Conservation (phyloP, 2,888 invertebrate species). For the Parnassius mnemosyne region DNA sequence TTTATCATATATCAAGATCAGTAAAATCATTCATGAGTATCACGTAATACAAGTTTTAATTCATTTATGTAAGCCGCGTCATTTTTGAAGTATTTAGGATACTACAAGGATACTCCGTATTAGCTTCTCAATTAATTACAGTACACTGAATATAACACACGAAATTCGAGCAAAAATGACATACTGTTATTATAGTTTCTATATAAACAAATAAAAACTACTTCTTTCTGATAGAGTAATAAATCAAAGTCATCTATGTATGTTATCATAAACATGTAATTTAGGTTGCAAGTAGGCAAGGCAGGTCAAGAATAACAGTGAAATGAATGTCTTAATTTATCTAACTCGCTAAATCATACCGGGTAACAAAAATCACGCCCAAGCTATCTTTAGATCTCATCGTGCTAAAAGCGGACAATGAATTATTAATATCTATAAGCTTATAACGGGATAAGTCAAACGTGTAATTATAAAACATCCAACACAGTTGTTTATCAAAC, state of each 20-base stretch:
- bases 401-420: slow-evolving; percentile 19
- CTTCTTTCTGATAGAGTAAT: not conserved
- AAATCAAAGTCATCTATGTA: slow-evolving; percentile 1
- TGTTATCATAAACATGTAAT: slow-evolving; percentile 5
- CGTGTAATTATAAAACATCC: slow-evolving; percentile 17
- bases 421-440: slow-evolving; percentile 15
- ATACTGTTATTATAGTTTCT: too few relatives aligned
- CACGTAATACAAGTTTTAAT: too few relatives aligned
- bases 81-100: too few relatives aligned
- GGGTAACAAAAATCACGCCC: slow-evolving; percentile 24
- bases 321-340: slow-evolving; percentile 24
- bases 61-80: too few relatives aligned
- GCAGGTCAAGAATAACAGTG: slow-evolving; percentile 15
- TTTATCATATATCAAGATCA: too few relatives aligned
- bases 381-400: slow-evolving; percentile 19
- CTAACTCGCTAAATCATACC: slow-evolving; percentile 19
- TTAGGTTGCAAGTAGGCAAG: slow-evolving; percentile 16
- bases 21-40: too few relatives aligned
- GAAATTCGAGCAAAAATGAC: too few relatives aligned
- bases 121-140: too few relatives aligned
- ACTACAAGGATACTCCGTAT: too few relatives aligned
- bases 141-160: too few relatives aligned
- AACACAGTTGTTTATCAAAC: slow-evolving; percentile 10
- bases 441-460: slow-evolving; percentile 15
- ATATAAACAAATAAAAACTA: too few relatives aligned